Conservation (phyloP, 2,113 vertebrate species). For the Aramus guarauna region DNA sequence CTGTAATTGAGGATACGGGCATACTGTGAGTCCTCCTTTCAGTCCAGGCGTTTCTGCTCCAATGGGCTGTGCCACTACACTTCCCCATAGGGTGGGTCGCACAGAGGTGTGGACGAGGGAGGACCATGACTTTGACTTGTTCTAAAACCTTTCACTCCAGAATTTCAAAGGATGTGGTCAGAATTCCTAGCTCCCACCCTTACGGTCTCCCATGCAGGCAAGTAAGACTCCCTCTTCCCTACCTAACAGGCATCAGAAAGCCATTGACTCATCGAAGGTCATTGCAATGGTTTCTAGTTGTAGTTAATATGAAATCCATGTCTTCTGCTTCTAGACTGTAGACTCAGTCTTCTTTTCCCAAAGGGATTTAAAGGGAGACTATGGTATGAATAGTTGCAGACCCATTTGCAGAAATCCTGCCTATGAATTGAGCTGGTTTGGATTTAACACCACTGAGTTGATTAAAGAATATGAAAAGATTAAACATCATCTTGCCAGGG, state of each 20-base stretch:
- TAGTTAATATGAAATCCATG: neutral
- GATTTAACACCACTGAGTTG: neutral
- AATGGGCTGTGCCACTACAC: neutral
- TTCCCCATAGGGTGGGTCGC: neutral
- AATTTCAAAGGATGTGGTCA: neutral
- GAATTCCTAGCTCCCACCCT: neutral
- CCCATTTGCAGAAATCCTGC: neutral
- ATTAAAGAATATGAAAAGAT: neutral
- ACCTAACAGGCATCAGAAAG: neutral
- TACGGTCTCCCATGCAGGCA: neutral
- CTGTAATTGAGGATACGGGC: neutral
- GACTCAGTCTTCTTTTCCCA: neutral
- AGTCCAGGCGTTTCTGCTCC: neutral
- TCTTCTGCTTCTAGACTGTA: neutral
- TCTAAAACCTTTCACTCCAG: neutral
- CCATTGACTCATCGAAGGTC: neutral
- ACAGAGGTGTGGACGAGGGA: neutral
- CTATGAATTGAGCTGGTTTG: neutral
- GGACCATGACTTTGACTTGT: neutral
- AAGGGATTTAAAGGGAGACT: neutral
- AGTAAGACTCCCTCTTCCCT: neutral
- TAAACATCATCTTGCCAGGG: neutral
- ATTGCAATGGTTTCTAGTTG: neutral
- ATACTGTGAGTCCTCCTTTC: neutral
- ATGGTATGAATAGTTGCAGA: neutral